Percentiles rank a stretch among this genome's conserved stretches.
phyloP scores from a whole-genome alignment of 2,113 vertebrate species.

The Lepus europaeus region DNA sequence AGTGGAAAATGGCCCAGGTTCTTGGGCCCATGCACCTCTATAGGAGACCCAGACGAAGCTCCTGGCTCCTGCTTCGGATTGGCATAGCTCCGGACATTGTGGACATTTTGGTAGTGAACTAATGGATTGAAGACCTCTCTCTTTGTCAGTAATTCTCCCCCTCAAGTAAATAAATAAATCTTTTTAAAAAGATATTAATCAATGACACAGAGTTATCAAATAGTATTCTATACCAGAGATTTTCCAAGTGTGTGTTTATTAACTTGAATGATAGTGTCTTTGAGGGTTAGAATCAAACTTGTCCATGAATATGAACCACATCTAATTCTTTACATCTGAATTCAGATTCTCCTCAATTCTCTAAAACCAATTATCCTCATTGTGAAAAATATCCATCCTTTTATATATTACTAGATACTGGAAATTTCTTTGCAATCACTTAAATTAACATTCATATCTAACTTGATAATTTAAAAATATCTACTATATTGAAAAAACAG shows the following conservation, averaged over 20 bases:
- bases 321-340: not conserved
- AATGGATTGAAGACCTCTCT: too few species aligned
- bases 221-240: not conserved
- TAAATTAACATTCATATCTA: constrained; percentile 4
- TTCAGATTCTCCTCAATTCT: not conserved
- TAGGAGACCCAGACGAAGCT: too few species aligned
- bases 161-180: too few species aligned
- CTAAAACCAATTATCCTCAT: not conserved
- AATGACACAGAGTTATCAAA: not conserved
- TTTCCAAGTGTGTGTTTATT: not conserved
- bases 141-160: too few species aligned
- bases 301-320: not conserved
- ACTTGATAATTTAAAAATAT: not conserved
- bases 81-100: too few species aligned
- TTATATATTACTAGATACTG: not conserved
- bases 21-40: too few species aligned
- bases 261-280: not conserved
- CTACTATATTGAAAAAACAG: not conserved
- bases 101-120: too few species aligned
- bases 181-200: too few species aligned
- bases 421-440: not conserved
- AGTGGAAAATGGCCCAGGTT: too few species aligned
- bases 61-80: too few species aligned
- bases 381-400: not conserved
- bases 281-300: not conserved